These are phyloP conservation scores for Austrofundulus limnaeus DNA, from an alignment of 2,113 vertebrate genomes.

Conservation along the genomic window DNA sequence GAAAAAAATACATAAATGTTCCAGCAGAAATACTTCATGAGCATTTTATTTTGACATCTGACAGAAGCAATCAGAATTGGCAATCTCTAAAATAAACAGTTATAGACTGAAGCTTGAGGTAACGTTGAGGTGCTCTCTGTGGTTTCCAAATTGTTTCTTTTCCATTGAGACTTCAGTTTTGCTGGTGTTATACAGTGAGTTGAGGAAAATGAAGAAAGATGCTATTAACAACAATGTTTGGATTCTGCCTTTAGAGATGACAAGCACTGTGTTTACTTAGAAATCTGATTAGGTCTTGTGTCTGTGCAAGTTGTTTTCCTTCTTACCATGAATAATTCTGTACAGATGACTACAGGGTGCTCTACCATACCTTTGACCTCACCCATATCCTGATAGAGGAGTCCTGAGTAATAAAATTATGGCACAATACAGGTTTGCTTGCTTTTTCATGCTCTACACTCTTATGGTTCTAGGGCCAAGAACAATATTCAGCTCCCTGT, in stretches of 20 bases:
- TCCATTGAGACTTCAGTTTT: conserved; percentile 64
- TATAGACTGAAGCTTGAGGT: conserved; percentile 55
- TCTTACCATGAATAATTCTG: conserved; percentile 59
- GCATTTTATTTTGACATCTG: conserved; percentile 75
- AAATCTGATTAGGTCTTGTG: conserved; percentile 71
- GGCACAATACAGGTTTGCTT: conserved; percentile 61
- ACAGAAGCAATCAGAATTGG: conserved; percentile 73
- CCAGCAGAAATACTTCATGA: conserved; percentile 64
- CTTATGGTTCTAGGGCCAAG: conserved; percentile 59
- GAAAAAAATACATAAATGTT: conserved; percentile 58
- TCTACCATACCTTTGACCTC: conserved; percentile 67
- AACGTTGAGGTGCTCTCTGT: conserved; percentile 66
- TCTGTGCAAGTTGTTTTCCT: conserved; percentile 69
- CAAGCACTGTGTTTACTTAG: conserved; percentile 73
- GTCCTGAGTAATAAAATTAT: conserved; percentile 59
- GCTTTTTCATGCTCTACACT: conserved; percentile 50
- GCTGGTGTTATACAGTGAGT: conserved; percentile 61
- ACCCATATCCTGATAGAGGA: conserved; percentile 50
- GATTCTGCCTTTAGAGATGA: conserved; percentile 44
- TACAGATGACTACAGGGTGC: conserved; percentile 67
- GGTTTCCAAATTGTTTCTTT: conserved; percentile 68
- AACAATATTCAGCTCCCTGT: conserved; percentile 63
- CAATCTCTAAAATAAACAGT: conserved; percentile 68
- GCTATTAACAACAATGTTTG: conserved; percentile 70
- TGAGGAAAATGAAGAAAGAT: conserved; percentile 75